Conservation (phyloP, 2,888 invertebrate genomes). For the Azorinus chamasolen region DNA sequence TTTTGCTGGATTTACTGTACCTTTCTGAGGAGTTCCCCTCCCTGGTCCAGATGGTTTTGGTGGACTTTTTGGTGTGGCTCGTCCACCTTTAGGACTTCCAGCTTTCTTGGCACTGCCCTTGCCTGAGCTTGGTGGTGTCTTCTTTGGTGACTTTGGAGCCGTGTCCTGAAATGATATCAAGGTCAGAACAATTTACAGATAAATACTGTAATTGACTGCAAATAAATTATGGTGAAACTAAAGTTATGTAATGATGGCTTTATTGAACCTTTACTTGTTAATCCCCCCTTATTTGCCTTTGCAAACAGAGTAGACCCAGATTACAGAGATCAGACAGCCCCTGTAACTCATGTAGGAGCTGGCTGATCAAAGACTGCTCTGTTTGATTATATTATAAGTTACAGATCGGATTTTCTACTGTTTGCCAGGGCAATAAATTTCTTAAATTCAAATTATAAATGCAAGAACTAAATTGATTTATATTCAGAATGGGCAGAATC, state of each 20-base stretch:
- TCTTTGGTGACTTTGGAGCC: constrained; percentile 49
- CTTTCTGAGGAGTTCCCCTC: constrained; percentile 56
- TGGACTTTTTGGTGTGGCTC: constrained; percentile 59
- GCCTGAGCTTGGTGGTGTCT: constrained; percentile 55
- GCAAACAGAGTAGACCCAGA: no score
- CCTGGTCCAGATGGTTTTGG: constrained; percentile 31
- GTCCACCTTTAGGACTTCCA: constrained; percentile 61
- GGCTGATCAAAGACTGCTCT: not conserved
- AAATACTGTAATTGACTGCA: not conserved
- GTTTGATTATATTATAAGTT: no score
- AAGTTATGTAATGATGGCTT: not conserved
- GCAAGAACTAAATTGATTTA: no score
- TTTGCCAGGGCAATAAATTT: no score
- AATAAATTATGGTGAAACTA: not conserved
- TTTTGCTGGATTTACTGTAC: constrained; percentile 11
- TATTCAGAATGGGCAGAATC: no score
- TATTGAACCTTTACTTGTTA: not conserved
- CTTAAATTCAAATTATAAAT: no score
- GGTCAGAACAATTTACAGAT: not conserved
- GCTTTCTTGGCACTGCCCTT: constrained; percentile 53
- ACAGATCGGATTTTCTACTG: no score
- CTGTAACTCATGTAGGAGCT: no score
- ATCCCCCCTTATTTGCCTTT: not conserved
- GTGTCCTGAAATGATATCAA: constrained; percentile 28
- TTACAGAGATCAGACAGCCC: no score